Evolutionary conservation across 2,888 invertebrate species (phyloP).

Genomic region (Apodemia hepburni): DNA sequence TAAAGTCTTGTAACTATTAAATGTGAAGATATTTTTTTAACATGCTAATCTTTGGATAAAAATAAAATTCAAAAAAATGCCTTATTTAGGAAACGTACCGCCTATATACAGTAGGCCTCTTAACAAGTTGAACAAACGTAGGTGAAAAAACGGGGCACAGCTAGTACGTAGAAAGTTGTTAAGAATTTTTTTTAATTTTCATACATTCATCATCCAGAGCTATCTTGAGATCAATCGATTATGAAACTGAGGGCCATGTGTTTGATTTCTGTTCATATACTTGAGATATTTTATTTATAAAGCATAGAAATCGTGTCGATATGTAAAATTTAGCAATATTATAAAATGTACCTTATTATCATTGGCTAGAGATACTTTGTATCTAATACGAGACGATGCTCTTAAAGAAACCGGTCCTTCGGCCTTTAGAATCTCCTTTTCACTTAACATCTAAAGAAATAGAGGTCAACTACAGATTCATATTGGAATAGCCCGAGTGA

Average conservation of each 20-base stretch:
- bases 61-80: no score
- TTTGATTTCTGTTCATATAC: neutral
- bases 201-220: no score
- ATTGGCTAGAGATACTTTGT: neutral
- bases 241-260: neutral
- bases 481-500: neutral
- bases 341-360: neutral
- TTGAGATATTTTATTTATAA: neutral
- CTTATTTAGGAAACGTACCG: no score
- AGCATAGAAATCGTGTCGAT: neutral
- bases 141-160: no score
- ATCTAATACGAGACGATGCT: neutral
- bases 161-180: no score
- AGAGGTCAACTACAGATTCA: conserved; percentile 14
- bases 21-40: no score
- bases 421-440: conserved; percentile 15
- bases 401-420: conserved; percentile 2
- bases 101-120: no score
- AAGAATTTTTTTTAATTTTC: no score
- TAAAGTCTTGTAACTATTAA: no score
- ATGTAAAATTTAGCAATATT: neutral
- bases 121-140: no score
- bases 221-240: neutral
- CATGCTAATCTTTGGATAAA: no score
- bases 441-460: conserved; percentile 16